These are phyloP conservation scores for Drosophila tropicalis DNA, from an alignment of 1,140 invertebrate species.

Conservation along the genomic window DNA sequence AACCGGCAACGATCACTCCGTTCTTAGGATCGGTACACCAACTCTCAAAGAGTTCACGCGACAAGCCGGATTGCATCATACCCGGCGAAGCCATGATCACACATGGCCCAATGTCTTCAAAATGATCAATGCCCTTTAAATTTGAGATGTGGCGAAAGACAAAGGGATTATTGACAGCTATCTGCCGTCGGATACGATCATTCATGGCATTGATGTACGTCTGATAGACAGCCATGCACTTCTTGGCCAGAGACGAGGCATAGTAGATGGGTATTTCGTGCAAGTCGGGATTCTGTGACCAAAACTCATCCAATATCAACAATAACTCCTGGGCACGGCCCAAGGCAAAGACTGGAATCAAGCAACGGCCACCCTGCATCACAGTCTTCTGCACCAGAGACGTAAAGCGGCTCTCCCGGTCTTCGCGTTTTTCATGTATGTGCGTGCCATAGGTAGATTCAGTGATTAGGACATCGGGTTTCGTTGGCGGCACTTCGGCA, in stretches of 20 bases:
- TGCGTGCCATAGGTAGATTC: conserved; percentile 99
- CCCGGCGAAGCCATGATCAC: conserved; percentile 99
- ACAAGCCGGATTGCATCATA: conserved; percentile 99
- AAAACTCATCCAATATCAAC: conserved; percentile 99
- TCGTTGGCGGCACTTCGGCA: conserved; percentile 97
- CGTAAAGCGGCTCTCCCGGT: conserved; percentile 97
- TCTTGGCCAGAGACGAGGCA: conserved; percentile 99
- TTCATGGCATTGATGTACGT: conserved; percentile 99
- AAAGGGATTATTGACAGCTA: conserved; percentile 99
- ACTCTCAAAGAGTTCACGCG: conserved; percentile 98
- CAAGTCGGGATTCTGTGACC: conserved; percentile 98
- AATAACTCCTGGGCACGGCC: conserved; percentile 98
- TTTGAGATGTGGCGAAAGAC: conserved; percentile 99
- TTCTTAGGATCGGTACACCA: conserved; percentile 99
- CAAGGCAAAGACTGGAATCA: conserved; percentile 99
- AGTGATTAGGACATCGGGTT: conserved; percentile 98
- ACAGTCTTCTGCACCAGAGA: conserved; percentile 98
- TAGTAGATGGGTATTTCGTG: conserved; percentile 99
- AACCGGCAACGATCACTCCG: conserved; percentile 98
- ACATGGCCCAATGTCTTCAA: conserved; percentile 99
- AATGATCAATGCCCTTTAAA: conserved; percentile 99
- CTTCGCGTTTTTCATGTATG: conserved; percentile 99
- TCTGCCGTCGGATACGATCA: conserved; percentile 97
- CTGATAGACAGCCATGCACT: conserved; percentile 99
- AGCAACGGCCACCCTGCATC: conserved; percentile 95